Base-by-base conservation (phyloP, 2,888 invertebrate genomes). In the Scaptomyza flava region DNA sequence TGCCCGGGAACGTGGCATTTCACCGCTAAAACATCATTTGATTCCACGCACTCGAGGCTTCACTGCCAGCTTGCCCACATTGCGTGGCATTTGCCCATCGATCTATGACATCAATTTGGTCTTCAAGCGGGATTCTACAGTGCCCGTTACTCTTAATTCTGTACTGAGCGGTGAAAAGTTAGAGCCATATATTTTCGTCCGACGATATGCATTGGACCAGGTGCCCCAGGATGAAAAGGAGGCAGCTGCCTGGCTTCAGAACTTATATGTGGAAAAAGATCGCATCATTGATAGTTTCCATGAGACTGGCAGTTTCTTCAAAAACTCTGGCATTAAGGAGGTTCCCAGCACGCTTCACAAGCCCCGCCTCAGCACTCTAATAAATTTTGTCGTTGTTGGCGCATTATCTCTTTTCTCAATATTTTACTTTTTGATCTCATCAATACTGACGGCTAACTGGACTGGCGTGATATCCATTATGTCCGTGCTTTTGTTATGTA, bases 31-130 rank as follows among this genome's bases (percentile, higher is more conserved):
- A 89, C 95, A 98, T 90, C 98, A 98, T 90, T 93, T 99, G 52
- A 95, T 97, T 20, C 98, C 99, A n/a, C 94, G 98, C 69, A 97
- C 98, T n/a, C 96, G 96, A 92, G 99, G 99, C 5, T 99, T 99
- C 90, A 95, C 95, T 0, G 95, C 96, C 58, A 97, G 97, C 90
- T 93, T 98, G 82, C 95, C 96, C 57, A 94, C 96, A 72, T 94
- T 98, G 91, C 94, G 95, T 88, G 96, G 94, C 51, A 96, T 96
- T 91, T 95, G 96, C 75, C 95, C 95, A 6, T 96, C 96, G 23
- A 94, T 98, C 68, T 97, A 97, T 90, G 97, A 98, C 89, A 95
- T 97, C 79, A 95, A 96, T 83, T 90, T 96, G 70, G 95, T 94
- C 2, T 96, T 96, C 84, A 94, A 94, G 71, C 93, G 94, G 58